These are phyloP conservation scores for Falco punctatus DNA, from an alignment of 2,113 vertebrate genomes.

Conservation along the genomic window DNA sequence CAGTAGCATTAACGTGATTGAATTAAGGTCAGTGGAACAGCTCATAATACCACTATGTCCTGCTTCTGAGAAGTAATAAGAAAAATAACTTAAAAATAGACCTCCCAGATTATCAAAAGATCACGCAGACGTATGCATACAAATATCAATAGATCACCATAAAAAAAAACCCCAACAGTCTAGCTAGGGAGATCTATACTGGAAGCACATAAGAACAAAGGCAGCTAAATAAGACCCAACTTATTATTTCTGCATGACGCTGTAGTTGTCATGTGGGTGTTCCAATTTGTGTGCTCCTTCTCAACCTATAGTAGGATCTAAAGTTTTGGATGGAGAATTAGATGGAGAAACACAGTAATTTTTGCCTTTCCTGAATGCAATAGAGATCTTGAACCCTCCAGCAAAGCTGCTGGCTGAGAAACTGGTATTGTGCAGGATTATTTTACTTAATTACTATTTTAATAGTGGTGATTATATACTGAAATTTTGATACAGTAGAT, in stretches of 20 bases:
- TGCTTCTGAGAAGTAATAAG: neutral
- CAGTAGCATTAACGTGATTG: neutral
- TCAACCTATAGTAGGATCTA: neutral
- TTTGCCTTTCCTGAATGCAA: neutral
- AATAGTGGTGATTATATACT: neutral
- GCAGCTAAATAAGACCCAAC: neutral
- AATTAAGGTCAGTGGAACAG: neutral
- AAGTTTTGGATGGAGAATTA: neutral
- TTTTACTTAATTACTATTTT: neutral
- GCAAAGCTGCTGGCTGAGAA: neutral
- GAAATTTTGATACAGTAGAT: neutral
- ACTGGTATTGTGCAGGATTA: neutral
- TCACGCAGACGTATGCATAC: neutral
- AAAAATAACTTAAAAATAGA: neutral
- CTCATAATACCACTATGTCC: neutral
- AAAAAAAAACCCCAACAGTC: neutral
- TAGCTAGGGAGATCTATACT: neutral
- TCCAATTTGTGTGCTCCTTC: neutral
- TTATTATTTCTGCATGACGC: neutral
- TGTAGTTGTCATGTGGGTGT: rapidly evolving
- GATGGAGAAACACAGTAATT: neutral
- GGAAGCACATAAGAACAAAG: neutral
- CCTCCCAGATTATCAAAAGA: neutral
- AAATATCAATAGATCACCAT: neutral
- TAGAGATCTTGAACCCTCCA: neutral